Evolutionary conservation across 2,797 vertebrate genomes (phyloP).

Genomic region (Peromyscus attwateri): DNA sequence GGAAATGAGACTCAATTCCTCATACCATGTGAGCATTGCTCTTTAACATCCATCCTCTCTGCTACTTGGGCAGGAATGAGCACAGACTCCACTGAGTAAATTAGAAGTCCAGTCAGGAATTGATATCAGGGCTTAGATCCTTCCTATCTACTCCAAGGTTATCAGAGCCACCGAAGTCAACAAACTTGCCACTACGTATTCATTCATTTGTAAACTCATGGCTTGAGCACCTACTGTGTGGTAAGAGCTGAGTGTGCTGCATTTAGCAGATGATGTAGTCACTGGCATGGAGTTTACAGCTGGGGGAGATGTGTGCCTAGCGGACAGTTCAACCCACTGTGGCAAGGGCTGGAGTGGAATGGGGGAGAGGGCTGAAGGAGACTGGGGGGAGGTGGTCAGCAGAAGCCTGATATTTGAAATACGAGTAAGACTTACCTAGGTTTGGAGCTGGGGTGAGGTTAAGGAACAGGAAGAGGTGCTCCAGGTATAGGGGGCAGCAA

Average conservation of each 20-base stretch:
- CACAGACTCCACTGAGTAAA: not conserved
- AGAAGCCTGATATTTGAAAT: not conserved
- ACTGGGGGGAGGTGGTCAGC: not conserved
- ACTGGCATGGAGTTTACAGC: not conserved
- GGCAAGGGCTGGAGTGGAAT: not conserved
- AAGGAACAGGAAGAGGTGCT: not conserved
- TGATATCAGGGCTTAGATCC: not conserved
- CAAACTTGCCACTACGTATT: not conserved
- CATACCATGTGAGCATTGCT: not conserved
- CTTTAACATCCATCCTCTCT: not conserved
- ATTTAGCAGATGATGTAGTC: not conserved
- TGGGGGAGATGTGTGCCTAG: not conserved
- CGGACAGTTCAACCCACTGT: not conserved
- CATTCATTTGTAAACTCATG: not conserved
- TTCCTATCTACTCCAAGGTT: not conserved
- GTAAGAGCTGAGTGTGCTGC: not conserved
- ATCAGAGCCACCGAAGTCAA: not conserved
- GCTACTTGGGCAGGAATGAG: not conserved
- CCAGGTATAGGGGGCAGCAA: not conserved
- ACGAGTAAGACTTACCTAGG: not conserved
- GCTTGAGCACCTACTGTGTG: not conserved
- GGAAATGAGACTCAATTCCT: not conserved
- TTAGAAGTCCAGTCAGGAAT: not conserved
- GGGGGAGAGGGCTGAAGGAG: not conserved
- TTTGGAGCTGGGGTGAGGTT: not conserved